Base-by-base conservation (phyloP, 2,113 vertebrate species). In the Cygnus buccinator region DNA sequence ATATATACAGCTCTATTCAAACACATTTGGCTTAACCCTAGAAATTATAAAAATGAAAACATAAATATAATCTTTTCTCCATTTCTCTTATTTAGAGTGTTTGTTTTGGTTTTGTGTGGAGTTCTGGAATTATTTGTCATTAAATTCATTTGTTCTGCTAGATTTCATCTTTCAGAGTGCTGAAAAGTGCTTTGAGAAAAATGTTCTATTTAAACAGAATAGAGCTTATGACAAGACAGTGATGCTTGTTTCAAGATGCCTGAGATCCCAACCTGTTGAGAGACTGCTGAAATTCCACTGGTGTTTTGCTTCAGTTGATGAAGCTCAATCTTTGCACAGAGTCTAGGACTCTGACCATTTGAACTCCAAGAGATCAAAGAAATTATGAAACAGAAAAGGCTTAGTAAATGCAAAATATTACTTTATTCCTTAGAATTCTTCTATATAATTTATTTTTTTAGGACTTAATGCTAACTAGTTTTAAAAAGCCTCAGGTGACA, bases 401-500 rank as follows among this genome's bases (percentile, higher is more conserved):
- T 2, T 35, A 74, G 17, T 46, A 88, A 70, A 35, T 72, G 26
- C 11, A 85, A 95, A 93, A 76, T 55, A 84, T 43, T 87, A 91
- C 26, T 29, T 17, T 41, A 39, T 77, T 67, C 41, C 46, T 85
- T 54, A 62, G 20, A 28, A 90, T 37, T 86, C 9, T 67, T 86
- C 15, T 50, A 29, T 13, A 35, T 33, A 46, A 80, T 80, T 91
- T 62, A 3, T 75, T 76, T 91, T 52, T 21, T 44, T 46, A 84
- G 26, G 43, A 74, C 41, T 92, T 90, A 58, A 14, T 92, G 37
- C 22, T 86, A 74, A 28, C 37, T 76, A 74, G 21, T 59, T 95
- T 83, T 83, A 85, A 91, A 90, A 73, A 71, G 71, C 44, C n/a
- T 46, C 41, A 77, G 70, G n/a, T 74, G 28, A 65, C 26, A 88